Base-by-base conservation (phyloP, 2,797 vertebrate genomes). In the Oryzias sinensis region DNA sequence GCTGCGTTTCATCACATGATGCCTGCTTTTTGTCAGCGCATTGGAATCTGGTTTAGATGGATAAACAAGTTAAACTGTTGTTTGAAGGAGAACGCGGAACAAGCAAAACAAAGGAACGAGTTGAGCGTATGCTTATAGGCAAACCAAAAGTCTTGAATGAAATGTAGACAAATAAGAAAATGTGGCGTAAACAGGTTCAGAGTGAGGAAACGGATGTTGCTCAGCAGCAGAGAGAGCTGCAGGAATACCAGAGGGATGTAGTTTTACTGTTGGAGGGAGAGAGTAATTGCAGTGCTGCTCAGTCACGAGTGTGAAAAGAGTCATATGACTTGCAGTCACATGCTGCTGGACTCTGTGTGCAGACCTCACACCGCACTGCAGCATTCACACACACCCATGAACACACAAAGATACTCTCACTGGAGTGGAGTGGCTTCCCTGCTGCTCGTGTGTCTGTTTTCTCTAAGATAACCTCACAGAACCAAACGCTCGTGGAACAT, bases 251-350 rank as follows among this genome's bases (percentile, higher is more conserved):
- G 45, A 58, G 53, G 9, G 48, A 54, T 54, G 47, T 53, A 59
- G 59, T 60, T 59, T 47, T 42, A 64, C 58, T 43, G 46, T 57
- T 51, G 27, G 43, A 52, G 50, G 27, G 49, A 61, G 65, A 22
- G 46, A 80, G 82, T 85, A 89, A 92, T 91, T 91, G 89, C 86
- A 87, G 86, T 87, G 75, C 91, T 86, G 87, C 81, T 90, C 49
- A 87, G 91, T 94, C 92, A 93, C 88, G 87, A 92, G 93, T 92
- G 94, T 85, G 86, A 72, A 59, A 86, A 82, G 89, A 93, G 91
- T 95, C 93, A 94, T 92, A 93, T 95, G 93, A 93, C 91, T 89
- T 78, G 66, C 69, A 86, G 87, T 93, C 92, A 94, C 92, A 92
- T 94, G 91, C 85, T 92, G 84, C 82, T 87, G 76, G 75, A 82